phyloP scores from a whole-genome alignment of 2,113 vertebrate genomes.

The Bettongia penicillata region DNA sequence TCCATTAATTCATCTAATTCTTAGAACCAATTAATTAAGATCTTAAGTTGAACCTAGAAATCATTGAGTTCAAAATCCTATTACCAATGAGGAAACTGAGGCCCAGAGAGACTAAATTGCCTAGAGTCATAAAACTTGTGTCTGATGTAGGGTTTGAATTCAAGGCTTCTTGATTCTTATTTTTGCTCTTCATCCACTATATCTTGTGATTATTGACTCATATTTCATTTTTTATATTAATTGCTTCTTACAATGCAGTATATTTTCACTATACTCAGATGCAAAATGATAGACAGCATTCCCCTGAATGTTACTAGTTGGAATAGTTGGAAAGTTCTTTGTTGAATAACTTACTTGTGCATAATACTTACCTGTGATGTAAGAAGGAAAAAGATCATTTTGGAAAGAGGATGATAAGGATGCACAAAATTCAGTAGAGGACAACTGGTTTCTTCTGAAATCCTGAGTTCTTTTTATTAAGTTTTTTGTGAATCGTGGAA shows the following conservation, averaged over 20 bases:
- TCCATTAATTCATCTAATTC: not conserved
- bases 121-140: not conserved
- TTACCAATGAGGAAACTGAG: not conserved
- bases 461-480: not conserved
- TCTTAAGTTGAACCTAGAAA: not conserved
- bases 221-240: not conserved
- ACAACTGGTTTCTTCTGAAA: not conserved
- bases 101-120: not conserved
- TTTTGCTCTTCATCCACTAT: not conserved
- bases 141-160: not conserved
- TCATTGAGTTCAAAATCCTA: not conserved
- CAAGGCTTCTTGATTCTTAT: not conserved
- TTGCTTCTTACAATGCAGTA: not conserved
- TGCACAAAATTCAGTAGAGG: not conserved
- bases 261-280: not conserved
- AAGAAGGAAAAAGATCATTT: not conserved
- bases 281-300: not conserved
- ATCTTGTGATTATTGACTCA: not conserved
- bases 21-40: not conserved
- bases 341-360: conserved; percentile 29
- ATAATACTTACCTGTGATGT: not conserved
- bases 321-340: not conserved
- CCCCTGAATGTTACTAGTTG: not conserved
- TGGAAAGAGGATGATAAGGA: conserved; percentile 28
- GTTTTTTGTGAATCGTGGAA: conserved; percentile 39